A percentile compares a stretch with the other conserved stretches of the same genome.
These are phyloP conservation scores for Sturnira hondurensis DNA, from an alignment of 2,113 vertebrate genomes.

Conservation along the genomic window DNA sequence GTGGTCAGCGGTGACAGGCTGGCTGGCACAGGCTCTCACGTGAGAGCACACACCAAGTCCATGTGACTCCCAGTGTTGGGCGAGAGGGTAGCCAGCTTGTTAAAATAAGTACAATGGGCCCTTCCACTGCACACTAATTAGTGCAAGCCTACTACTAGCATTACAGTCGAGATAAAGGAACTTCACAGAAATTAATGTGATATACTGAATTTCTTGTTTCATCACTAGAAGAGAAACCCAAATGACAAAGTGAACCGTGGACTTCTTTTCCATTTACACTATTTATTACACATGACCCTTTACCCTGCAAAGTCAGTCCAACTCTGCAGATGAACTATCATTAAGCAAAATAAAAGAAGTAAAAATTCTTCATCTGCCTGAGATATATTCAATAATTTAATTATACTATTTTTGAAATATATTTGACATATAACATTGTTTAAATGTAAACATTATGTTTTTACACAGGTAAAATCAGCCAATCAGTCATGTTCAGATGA, in stretches of 20 bases:
- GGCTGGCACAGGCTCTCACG: fast-evolving
- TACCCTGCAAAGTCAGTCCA: background rate
- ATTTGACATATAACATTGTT: background rate
- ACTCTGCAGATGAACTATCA: background rate
- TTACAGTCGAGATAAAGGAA: background rate
- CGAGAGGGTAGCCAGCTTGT: background rate
- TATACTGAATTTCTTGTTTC: background rate
- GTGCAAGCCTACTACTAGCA: background rate
- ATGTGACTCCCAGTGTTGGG: background rate
- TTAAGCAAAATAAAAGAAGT: background rate
- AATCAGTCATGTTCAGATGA: too few relatives aligned
- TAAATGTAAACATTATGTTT: background rate
- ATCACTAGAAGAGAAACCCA: background rate
- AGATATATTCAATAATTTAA: background rate
- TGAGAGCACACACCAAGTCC: background rate
- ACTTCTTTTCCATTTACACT: background rate
- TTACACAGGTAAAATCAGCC: background rate
- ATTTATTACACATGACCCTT: background rate
- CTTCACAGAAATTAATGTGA: background rate
- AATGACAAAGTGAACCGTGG: background rate
- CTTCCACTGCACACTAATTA: background rate
- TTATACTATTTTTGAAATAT: background rate
- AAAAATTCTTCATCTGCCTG: too few relatives aligned
- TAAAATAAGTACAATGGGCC: background rate
- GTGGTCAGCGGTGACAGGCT: fast-evolving